Conservation (phyloP, 1,140 invertebrate genomes). For the Saccostrea glomerata region DNA sequence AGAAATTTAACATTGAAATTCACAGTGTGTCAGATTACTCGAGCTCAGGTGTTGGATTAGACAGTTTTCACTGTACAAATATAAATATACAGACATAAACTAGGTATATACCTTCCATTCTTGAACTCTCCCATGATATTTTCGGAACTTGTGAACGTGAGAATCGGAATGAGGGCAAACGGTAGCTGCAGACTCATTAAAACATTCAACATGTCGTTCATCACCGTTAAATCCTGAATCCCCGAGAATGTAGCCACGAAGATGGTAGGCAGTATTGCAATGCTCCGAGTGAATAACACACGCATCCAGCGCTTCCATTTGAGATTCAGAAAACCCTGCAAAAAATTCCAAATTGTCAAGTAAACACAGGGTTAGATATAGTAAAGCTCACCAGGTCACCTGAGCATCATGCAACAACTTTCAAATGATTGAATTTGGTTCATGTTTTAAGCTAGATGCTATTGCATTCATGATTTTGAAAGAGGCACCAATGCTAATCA, state of each 20-base stretch:
- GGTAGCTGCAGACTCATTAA: constrained; percentile 90
- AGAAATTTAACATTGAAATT: too few relatives aligned
- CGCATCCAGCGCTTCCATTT: constrained; percentile 93
- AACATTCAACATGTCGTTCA: constrained; percentile 95
- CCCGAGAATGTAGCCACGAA: constrained; percentile 87
- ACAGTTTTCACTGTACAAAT: too few relatives aligned
- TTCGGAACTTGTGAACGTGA: constrained; percentile 91
- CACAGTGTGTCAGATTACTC: too few relatives aligned
- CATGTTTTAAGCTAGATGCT: too few relatives aligned
- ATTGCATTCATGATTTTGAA: too few relatives aligned
- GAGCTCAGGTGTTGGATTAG: too few relatives aligned
- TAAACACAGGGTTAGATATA: not conserved
- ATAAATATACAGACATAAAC: not conserved
- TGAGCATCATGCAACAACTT: too few relatives aligned
- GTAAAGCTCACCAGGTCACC: too few relatives aligned
- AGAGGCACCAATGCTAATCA: too few relatives aligned
- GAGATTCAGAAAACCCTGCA: constrained; percentile 91
- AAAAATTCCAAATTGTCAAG: constrained; percentile 43
- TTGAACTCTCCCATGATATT: constrained; percentile 85
- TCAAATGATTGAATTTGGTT: too few relatives aligned
- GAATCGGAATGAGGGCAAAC: constrained; percentile 88
- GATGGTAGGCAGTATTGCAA: constrained; percentile 95
- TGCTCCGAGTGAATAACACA: constrained; percentile 90
- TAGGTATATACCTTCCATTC: constrained; percentile 74
- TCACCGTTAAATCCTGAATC: constrained; percentile 87